A percentile compares a stretch with the other conserved stretches of the same genome.
phyloP scores from a whole-genome alignment of 2,797 vertebrate genomes.

The Malacoctenus gilli region DNA sequence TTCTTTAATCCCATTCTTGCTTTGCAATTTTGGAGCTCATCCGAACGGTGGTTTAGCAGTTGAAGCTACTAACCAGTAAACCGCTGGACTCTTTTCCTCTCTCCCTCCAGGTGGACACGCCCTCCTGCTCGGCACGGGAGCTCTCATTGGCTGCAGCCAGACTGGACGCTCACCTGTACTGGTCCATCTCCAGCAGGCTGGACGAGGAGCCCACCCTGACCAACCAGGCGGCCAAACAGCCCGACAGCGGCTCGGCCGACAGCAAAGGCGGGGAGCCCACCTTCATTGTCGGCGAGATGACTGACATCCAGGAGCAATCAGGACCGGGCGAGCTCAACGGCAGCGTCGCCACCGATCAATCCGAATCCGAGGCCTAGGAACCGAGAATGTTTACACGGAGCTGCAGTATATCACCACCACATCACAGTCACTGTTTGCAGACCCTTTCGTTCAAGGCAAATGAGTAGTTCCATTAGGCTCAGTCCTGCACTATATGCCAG shows the following conservation, averaged over 20 bases:
- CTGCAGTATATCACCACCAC: conserved; percentile 44
- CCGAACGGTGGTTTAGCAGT: no score
- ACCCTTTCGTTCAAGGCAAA: conserved; percentile 58
- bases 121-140: conserved; percentile 89
- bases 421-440: conserved; percentile 56
- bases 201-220: conserved; percentile 85
- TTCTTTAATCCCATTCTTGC: no score
- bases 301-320: conserved; percentile 78
- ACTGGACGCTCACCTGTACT: conserved; percentile 91
- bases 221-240: conserved; percentile 63
- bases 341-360: conserved; percentile 82
- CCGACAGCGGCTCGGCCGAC: conserved; percentile 64
- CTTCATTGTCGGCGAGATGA: conserved; percentile 78
- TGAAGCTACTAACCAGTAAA: no score
- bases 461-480: conserved; percentile 42
- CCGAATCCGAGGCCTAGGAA: conserved; percentile 82
- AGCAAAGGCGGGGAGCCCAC: conserved; percentile 69
- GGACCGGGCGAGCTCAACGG: conserved; percentile 82
- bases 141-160: conserved; percentile 86
- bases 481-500: conserved; percentile 34
- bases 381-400: conserved; percentile 67
- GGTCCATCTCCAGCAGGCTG: conserved; percentile 92
- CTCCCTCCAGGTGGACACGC: conserved; percentile 85
- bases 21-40: no score
- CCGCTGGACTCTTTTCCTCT: no score